phyloP scores from a whole-genome alignment of 2,888 invertebrate genomes.

The Limnephilus rhombicus region DNA sequence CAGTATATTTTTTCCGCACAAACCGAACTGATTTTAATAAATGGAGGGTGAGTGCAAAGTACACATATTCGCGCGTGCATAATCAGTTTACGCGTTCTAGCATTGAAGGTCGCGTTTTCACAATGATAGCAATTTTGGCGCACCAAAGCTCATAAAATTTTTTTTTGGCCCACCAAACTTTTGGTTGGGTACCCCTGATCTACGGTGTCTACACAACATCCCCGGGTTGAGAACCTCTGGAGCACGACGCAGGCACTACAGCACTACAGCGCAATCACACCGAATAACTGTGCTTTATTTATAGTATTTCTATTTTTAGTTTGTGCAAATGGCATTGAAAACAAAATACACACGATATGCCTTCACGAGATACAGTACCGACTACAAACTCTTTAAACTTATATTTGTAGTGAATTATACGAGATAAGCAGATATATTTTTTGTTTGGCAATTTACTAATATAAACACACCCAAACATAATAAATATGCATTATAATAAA shows the following conservation, averaged over 20 bases:
- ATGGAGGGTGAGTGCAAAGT: no score
- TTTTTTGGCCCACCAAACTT: no score
- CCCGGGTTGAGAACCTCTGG: background rate
- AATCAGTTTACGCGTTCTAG: no score
- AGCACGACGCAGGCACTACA: background rate
- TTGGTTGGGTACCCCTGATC: background rate
- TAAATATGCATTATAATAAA: no score
- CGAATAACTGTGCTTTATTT: constrained; percentile 50
- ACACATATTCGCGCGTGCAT: no score
- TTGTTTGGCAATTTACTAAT: background rate
- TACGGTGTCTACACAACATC: background rate
- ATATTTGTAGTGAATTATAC: background rate
- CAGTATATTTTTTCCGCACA: no score
- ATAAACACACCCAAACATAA: background rate
- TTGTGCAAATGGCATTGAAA: constrained; percentile 47
- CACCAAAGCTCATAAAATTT: no score
- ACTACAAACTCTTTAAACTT: background rate
- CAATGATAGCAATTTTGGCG: no score
- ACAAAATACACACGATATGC: constrained; percentile 14
- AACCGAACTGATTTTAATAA: no score
- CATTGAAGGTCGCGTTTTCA: no score
- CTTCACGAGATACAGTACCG: constrained; percentile 18
- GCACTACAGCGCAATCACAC: constrained; percentile 11
- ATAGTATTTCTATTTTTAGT: constrained; percentile 48
- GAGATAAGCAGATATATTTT: background rate